Conservation (phyloP, 2,797 vertebrate genomes). For the Girardinus metallicus region DNA sequence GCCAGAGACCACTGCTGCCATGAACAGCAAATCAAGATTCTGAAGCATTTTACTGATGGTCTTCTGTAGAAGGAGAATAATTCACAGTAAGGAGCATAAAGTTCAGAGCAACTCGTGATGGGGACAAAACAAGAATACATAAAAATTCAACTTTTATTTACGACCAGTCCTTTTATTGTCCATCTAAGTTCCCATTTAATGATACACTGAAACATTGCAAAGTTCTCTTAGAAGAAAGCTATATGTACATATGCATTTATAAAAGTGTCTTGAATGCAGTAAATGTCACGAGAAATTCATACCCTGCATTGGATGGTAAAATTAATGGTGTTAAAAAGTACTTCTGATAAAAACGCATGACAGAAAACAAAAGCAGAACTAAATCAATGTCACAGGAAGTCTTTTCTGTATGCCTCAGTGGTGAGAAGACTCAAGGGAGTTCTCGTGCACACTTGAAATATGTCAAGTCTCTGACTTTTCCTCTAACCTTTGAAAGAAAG, state of each 20-base stretch:
- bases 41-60: fast-evolving
- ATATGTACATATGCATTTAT: no score
- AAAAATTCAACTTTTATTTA: neutral
- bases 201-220: neutral
- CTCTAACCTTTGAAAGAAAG: slow-evolving; percentile 62
- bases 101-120: neutral
- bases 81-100: neutral
- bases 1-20: slow-evolving; percentile 82
- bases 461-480: neutral
- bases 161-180: neutral
- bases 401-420: neutral
- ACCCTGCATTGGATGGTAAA: neutral
- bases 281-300: neutral
- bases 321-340: neutral
- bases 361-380: slow-evolving; percentile 49
- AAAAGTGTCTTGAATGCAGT: neutral
- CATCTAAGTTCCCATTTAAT: neutral
- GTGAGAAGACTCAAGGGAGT: no score
- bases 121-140: neutral
- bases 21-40: slow-evolving; percentile 69
- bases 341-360: neutral
- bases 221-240: neutral
- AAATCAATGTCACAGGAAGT: neutral
- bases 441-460: neutral
- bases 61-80: slow-evolving; percentile 7